Evolutionary conservation across 2,797 vertebrate genomes (phyloP).

Genomic region (Coendou prehensilis): DNA sequence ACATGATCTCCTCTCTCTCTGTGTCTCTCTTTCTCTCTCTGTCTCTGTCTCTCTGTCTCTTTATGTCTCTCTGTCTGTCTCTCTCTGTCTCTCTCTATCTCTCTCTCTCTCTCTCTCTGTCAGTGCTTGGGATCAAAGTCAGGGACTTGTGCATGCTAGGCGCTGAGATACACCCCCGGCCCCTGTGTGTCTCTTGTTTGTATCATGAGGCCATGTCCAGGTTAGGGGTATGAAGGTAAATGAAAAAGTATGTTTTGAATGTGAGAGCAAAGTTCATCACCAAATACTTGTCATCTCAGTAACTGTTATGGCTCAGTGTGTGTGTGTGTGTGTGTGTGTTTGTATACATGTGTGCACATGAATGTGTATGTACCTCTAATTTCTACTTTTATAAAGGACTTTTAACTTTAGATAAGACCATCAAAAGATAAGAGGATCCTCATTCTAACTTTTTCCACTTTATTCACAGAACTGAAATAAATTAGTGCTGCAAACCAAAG

Average conservation of each 20-base stretch:
- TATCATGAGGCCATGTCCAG: neutral
- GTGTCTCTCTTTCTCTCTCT: neutral
- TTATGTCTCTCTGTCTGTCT: neutral
- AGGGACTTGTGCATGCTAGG: neutral
- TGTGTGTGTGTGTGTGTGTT: neutral
- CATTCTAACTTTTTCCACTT: slow-evolving; percentile 74
- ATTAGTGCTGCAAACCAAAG: slow-evolving; percentile 79
- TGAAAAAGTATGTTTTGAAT: neutral
- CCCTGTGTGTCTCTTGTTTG: neutral
- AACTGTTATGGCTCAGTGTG: neutral
- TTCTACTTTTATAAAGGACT: slow-evolving; percentile 29
- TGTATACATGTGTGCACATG: neutral
- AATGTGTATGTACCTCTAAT: neutral
- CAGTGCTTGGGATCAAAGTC: neutral
- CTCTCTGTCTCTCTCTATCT: neutral
- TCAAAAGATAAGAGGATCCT: slow-evolving; percentile 76
- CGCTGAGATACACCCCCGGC: neutral
- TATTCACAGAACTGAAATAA: slow-evolving; percentile 78
- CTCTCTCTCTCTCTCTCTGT: neutral
- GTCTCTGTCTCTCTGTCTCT: neutral
- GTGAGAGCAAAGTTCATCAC: neutral
- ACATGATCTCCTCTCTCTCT: neutral
- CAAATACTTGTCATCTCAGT: slow-evolving; percentile 36
- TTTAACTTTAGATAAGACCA: slow-evolving; percentile 78
- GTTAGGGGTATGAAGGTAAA: neutral